phyloP scores from a whole-genome alignment of 1,140 invertebrate species.

The Melitaea cinxia region DNA sequence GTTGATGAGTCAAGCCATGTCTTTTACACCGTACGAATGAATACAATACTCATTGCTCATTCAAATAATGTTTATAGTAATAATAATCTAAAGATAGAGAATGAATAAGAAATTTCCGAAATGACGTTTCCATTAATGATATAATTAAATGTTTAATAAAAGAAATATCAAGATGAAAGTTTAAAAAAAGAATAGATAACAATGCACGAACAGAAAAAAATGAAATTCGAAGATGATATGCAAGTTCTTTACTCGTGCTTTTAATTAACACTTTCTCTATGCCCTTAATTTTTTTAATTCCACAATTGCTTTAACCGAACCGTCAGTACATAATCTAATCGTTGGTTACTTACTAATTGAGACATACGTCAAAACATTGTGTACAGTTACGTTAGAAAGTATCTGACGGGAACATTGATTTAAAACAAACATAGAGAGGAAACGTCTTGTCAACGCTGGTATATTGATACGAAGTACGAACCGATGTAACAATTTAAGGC shows the following conservation, averaged over 20 bases:
- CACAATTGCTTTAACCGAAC: constrained; percentile 6
- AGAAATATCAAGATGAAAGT: no score
- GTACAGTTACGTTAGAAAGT: constrained; percentile 33
- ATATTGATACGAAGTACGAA: no score
- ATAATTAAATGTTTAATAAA: no score
- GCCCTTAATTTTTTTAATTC: constrained; percentile 38
- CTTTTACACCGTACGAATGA: constrained; percentile 26
- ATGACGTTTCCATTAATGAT: no score
- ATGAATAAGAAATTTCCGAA: no score
- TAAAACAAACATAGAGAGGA: constrained; percentile 10
- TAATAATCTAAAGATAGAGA: neutral
- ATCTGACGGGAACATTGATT: constrained; percentile 25
- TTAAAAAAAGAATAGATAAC: neutral
- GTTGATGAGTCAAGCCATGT: constrained; percentile 26
- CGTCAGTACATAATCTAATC: constrained; percentile 7
- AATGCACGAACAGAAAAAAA: neutral
- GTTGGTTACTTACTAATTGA: constrained; percentile 34
- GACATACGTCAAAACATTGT: constrained; percentile 37
- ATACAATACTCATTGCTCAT: constrained; percentile 15
- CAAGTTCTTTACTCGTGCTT: constrained; percentile 8
- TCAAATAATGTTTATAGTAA: constrained; percentile 5
- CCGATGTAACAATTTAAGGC: constrained; percentile 39
- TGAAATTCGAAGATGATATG: neutral
- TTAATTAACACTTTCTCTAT: constrained; percentile 40
- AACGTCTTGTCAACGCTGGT: constrained; percentile 24